Conservation (phyloP, 2,113 vertebrate species). For the Himantopus leucocephalus region DNA sequence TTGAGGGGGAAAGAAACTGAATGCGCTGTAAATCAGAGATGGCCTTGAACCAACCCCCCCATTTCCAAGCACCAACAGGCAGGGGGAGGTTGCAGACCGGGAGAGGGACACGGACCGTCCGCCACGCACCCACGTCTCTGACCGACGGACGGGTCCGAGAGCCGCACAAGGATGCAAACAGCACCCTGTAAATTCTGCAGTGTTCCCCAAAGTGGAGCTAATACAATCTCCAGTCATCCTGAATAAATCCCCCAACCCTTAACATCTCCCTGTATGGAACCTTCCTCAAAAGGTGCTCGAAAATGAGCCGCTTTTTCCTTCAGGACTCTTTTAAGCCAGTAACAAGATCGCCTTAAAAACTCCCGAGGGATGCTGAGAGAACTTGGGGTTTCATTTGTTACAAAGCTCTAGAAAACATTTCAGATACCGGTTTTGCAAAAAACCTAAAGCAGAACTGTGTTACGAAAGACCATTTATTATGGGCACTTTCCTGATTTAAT, state of each 20-base stretch:
- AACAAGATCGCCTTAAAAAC: not conserved
- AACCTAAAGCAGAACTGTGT: not conserved
- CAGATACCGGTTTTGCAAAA: not conserved
- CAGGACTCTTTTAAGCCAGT: not conserved
- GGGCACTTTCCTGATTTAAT: not conserved
- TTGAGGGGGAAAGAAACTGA: not conserved
- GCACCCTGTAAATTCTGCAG: not conserved
- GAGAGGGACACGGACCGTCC: accelerated
- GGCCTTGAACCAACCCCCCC: not conserved
- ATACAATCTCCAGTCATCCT: not conserved
- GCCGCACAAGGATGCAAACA: accelerated
- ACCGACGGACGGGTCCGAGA: not conserved
- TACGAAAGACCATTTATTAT: not conserved
- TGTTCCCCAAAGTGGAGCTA: not conserved
- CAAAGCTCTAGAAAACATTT: not conserved
- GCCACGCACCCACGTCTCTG: accelerated
- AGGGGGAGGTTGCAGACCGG: not conserved
- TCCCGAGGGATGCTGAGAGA: not conserved
- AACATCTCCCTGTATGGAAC: not conserved
- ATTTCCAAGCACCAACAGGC: not conserved
- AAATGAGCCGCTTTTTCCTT: not conserved
- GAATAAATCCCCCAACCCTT: not conserved
- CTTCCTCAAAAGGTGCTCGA: not conserved
- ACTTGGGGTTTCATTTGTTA: not conserved
- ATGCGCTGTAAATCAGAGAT: not conserved